These are phyloP conservation scores for Berghia stephanieae DNA, from an alignment of 1,140 invertebrate species.

Conservation along the genomic window DNA sequence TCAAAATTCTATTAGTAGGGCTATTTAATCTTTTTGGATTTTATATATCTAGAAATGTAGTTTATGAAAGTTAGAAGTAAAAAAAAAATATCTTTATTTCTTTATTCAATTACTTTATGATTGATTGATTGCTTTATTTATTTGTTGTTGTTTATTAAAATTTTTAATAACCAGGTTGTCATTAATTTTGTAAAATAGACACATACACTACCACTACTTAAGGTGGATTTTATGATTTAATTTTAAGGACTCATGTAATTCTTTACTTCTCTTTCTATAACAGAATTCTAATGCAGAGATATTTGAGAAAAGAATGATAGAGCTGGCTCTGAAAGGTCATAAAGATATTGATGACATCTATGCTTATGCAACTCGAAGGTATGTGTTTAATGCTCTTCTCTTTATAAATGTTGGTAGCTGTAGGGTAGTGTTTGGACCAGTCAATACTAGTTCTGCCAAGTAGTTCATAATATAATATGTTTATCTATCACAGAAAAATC, in stretches of 20 bases:
- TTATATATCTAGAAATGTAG: too few species aligned
- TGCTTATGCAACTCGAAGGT: slow-evolving; percentile 57
- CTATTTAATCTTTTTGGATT: not conserved
- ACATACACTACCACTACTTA: too few species aligned
- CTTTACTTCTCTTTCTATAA: not conserved
- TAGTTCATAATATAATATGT: not conserved
- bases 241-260: not conserved
- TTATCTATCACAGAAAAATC: not conserved
- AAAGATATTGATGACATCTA: slow-evolving; percentile 37
- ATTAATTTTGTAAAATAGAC: not conserved
- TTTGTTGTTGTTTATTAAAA: not conserved
- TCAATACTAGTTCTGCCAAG: not conserved
- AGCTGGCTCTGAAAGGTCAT: slow-evolving; percentile 40
- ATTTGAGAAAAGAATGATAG: slow-evolving; percentile 51
- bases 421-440: not conserved
- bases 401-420: not conserved
- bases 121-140: too few species aligned
- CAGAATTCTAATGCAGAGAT: slow-evolving; percentile 32
- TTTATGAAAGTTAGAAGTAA: too few species aligned
- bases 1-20: too few species aligned
- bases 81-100: too few species aligned
- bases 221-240: too few species aligned
- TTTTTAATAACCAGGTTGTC: too few species aligned
- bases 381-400: not conserved
- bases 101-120: too few species aligned